A percentile compares a stretch with the other conserved stretches of the same genome.
These are phyloP conservation scores for Andrena cerasifolii DNA, from an alignment of 1,140 invertebrate genomes.

Conservation along the genomic window DNA sequence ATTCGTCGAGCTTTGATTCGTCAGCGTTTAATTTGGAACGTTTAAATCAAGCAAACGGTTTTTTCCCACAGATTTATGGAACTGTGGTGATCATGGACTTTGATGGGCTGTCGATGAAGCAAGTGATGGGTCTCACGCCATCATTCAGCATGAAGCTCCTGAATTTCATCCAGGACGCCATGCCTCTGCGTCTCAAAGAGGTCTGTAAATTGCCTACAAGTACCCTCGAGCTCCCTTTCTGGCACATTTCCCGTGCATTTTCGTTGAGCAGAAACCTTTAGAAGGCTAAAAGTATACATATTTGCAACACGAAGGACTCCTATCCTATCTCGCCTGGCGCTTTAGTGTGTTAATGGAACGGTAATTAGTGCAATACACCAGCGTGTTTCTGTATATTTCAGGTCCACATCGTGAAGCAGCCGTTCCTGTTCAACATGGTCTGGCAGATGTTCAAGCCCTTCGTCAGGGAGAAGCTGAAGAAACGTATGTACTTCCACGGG, in stretches of 20 bases:
- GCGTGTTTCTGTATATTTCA: constrained; percentile 7
- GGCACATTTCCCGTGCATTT: too few relatives aligned
- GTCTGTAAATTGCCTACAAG: constrained; percentile 65
- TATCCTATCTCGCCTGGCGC: too few relatives aligned
- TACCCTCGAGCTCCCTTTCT: too few relatives aligned
- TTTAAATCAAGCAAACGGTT: too few relatives aligned
- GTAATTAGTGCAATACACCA: too few relatives aligned
- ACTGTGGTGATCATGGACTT: constrained; percentile 92
- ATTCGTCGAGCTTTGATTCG: too few relatives aligned
- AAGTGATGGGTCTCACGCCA: constrained; percentile 88
- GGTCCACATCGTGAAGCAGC: constrained; percentile 94
- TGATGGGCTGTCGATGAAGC: constrained; percentile 88
- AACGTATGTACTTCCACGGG: constrained; percentile 90
- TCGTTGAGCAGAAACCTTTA: too few relatives aligned
- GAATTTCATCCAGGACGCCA: constrained; percentile 92
- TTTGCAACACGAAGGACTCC: too few relatives aligned
- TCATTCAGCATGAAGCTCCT: constrained; percentile 89
- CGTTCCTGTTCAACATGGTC: constrained; percentile 93
- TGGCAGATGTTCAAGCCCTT: constrained; percentile 95
- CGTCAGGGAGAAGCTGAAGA: constrained; percentile 91
- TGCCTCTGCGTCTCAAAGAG: constrained; percentile 93
- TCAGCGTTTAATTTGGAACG: too few relatives aligned
- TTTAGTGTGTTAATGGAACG: too few relatives aligned
- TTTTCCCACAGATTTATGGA: constrained; percentile 87
- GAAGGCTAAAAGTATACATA: too few relatives aligned